A percentile compares a stretch with the other conserved stretches of the same genome.
These are phyloP conservation scores for Myotis daubentonii DNA, from an alignment of 2,797 vertebrate species.

Conservation along the genomic window DNA sequence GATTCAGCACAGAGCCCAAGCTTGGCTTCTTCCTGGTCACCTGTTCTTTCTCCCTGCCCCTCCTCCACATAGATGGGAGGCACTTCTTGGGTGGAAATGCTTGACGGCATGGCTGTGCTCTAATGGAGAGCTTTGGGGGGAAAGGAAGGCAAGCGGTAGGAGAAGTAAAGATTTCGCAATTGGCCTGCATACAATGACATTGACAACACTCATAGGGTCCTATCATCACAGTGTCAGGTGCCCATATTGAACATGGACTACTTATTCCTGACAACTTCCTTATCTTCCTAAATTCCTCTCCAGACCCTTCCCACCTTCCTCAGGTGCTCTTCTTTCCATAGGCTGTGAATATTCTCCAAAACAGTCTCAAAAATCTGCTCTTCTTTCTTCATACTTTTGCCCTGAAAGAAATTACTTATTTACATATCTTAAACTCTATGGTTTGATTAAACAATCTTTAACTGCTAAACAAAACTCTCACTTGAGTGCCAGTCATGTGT, in stretches of 20 bases:
- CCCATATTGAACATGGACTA: not conserved
- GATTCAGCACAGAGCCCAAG: not conserved
- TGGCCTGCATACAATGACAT: not conserved
- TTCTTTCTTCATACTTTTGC: not conserved
- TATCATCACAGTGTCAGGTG: not conserved
- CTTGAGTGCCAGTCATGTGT: not conserved
- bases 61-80: fast-evolving
- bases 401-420: not conserved
- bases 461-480: not conserved
- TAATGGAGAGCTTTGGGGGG: not conserved
- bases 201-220: not conserved
- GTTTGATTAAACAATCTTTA: not conserved
- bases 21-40: not conserved
- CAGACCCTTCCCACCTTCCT: not conserved
- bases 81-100: not conserved
- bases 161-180: not conserved
- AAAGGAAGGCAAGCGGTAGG: not conserved
- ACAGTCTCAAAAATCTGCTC: not conserved
- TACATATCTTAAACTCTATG: not conserved
- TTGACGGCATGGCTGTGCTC: not conserved
- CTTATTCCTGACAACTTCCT: not conserved
- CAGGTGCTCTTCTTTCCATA: fast-evolving
- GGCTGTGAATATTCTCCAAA: not conserved
- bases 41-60: not conserved
- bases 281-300: not conserved